Evolutionary conservation across 2,113 vertebrate species (phyloP).

Genomic region (Dicrurus megarhynchus): DNA sequence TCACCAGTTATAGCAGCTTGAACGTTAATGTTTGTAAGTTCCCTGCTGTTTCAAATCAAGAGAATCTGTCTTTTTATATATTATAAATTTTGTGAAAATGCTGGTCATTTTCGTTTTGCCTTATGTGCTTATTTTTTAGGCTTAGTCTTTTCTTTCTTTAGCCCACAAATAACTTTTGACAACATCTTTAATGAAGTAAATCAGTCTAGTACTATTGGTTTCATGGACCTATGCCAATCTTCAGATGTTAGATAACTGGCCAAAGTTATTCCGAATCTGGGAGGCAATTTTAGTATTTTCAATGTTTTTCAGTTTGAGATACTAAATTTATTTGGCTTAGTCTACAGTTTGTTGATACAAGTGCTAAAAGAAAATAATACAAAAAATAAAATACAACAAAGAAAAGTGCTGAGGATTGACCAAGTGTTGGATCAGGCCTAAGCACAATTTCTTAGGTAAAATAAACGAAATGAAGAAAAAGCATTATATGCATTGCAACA

Average conservation of each 20-base stretch:
- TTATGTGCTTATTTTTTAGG: neutral
- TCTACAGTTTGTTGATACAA: neutral
- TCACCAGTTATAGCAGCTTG: neutral
- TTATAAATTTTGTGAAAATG: neutral
- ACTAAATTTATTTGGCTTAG: slow-evolving; percentile 16
- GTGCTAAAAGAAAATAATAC: neutral
- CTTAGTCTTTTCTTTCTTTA: neutral
- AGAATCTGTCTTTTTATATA: neutral
- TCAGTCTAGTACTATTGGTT: neutral
- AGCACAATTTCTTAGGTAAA: slow-evolving; percentile 47
- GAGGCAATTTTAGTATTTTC: neutral
- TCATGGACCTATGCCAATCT: neutral
- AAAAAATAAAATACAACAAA: neutral
- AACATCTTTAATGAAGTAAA: neutral
- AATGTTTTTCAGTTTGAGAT: neutral
- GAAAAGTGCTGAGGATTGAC: neutral
- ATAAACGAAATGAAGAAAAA: slow-evolving; percentile 50
- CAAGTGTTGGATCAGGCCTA: neutral
- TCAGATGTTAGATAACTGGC: neutral
- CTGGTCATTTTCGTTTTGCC: neutral
- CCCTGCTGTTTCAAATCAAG: neutral
- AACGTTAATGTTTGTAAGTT: neutral
- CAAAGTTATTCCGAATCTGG: neutral
- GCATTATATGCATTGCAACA: slow-evolving; percentile 38
- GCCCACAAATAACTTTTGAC: neutral